These are phyloP conservation scores for Lepidocyrtinus sp. DNA, from an alignment of 2,888 invertebrate species.

Conservation along the genomic window DNA sequence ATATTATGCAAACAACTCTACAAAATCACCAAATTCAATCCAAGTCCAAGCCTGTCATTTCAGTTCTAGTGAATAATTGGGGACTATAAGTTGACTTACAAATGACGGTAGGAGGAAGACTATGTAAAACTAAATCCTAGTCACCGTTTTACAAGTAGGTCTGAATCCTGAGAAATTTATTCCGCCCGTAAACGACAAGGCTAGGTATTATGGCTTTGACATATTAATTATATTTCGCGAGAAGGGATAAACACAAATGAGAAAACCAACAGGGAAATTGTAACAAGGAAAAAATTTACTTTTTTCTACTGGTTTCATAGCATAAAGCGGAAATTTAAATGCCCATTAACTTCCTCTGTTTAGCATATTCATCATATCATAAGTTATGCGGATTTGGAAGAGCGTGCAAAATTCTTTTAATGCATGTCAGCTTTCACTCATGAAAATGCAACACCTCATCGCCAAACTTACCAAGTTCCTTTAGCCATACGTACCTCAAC, in stretches of 20 bases:
- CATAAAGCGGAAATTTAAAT: constrained; percentile 7
- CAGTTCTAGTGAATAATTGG: no score
- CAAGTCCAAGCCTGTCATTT: background rate
- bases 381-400: background rate
- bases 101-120: no score
- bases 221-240: constrained; percentile 2
- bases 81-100: no score
- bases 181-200: background rate
- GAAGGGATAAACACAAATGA: constrained; percentile 1
- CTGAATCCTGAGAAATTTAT: background rate
- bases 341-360: constrained; percentile 2
- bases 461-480: background rate
- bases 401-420: constrained; percentile 9
- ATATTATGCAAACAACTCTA: background rate
- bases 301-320: background rate
- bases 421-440: constrained; percentile 8
- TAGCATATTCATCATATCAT: background rate
- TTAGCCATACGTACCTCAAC: constrained; percentile 8
- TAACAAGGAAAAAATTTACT: background rate
- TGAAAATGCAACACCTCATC: constrained; percentile 18
- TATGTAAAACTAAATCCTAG: no score
- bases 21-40: background rate
- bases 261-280: background rate
- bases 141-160: no score
- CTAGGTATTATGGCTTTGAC: background rate